These are phyloP conservation scores for Neoaliturus tenellus DNA, from an alignment of 2,888 invertebrate species.

Conservation along the genomic window DNA sequence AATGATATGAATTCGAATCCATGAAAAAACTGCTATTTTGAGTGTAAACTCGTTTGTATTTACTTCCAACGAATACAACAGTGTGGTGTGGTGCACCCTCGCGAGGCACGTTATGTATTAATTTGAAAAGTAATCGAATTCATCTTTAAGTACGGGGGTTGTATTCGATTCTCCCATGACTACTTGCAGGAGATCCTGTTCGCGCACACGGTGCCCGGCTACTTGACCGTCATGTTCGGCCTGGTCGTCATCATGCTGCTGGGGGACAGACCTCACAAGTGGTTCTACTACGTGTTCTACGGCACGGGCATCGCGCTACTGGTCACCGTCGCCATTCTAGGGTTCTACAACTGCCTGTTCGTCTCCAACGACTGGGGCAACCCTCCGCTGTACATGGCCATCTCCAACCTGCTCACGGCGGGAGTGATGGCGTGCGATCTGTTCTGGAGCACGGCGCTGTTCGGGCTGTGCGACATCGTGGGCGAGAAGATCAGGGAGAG, in stretches of 20 bases:
- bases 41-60: too few species aligned
- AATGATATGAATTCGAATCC: too few species aligned
- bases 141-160: too few species aligned
- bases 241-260: not conserved
- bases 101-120: too few species aligned
- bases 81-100: too few species aligned
- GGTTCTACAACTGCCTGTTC: not conserved
- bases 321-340: not conserved
- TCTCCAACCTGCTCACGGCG: not conserved
- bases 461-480: not conserved
- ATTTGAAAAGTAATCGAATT: too few species aligned
- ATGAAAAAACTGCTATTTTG: too few species aligned
- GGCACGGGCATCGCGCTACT: not conserved
- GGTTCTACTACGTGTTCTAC: conserved; percentile 27
- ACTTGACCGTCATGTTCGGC: not conserved
- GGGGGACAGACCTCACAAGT: not conserved
- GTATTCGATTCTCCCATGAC: too few species aligned
- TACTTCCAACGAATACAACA: too few species aligned
- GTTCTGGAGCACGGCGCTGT: not conserved
- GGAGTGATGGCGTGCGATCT: not conserved
- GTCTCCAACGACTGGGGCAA: not conserved
- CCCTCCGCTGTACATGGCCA: not conserved
- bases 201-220: not conserved
- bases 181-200: not conserved
- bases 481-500: not conserved